A percentile compares a stretch with the other conserved stretches of the same genome.
Conservation (phyloP, 2,888 invertebrate species). For the Idaea aversata region DNA sequence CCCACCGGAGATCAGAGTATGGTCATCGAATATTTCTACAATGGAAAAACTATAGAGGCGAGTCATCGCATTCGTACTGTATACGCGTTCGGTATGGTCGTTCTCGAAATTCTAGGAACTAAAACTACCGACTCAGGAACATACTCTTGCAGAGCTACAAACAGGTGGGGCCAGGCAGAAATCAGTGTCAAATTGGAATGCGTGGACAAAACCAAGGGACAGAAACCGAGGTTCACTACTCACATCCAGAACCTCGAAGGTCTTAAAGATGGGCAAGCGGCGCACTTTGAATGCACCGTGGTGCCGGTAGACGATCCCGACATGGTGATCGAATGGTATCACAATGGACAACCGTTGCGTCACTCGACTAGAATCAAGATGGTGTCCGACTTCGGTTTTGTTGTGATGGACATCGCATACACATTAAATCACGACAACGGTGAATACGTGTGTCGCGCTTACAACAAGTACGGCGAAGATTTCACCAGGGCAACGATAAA, state of each 20-base stretch:
- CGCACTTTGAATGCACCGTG: conserved; percentile 96
- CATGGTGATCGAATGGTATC: conserved; percentile 98
- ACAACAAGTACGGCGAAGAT: conserved; percentile 94
- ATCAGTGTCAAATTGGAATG: conserved; percentile 91
- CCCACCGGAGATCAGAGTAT: conserved; percentile 97
- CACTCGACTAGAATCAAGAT: conserved; percentile 95
- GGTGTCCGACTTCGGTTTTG: conserved; percentile 97
- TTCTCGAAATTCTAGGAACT: conserved; percentile 96
- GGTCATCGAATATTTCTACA: conserved; percentile 98
- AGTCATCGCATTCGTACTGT: conserved; percentile 95
- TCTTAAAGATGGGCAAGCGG: conserved; percentile 95
- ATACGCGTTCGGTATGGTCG: conserved; percentile 98
- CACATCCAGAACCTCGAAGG: conserved; percentile 91
- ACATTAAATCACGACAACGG: conserved; percentile 96
- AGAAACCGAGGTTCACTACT: conserved; percentile 93
- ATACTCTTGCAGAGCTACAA: conserved; percentile 93
- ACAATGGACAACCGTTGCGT: conserved; percentile 93
- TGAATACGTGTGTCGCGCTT: conserved; percentile 95
- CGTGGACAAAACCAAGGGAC: conserved; percentile 90
- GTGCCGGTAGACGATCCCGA: conserved; percentile 96
- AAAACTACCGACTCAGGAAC: conserved; percentile 95
- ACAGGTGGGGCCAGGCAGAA: conserved; percentile 93
- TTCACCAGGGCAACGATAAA: conserved; percentile 91
- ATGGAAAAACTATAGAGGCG: conserved; percentile 92
- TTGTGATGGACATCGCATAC: conserved; percentile 96